These are phyloP conservation scores for Pharmacophagus antenor DNA, from an alignment of 2,888 invertebrate species.

Conservation along the genomic window DNA sequence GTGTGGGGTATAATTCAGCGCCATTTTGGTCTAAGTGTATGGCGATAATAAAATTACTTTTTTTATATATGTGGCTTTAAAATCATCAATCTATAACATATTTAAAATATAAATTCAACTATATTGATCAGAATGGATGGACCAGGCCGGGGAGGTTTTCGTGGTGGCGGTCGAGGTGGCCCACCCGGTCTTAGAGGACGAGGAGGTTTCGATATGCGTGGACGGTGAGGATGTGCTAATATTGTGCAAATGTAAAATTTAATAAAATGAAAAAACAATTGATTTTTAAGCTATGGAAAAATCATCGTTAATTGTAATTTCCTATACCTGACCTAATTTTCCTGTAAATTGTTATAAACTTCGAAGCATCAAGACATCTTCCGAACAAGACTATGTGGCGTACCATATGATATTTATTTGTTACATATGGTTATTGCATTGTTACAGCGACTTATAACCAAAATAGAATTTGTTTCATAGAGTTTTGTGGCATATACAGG, in stretches of 20 bases:
- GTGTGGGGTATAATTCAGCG: constrained; percentile 7
- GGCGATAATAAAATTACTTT: not conserved
- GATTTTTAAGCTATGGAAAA: too few species aligned
- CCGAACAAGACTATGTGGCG: not conserved
- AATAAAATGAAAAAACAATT: too few species aligned
- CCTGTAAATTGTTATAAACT: too few species aligned
- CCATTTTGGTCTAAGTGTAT: constrained; percentile 20
- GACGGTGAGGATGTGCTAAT: constrained; percentile 56
- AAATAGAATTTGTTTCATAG: not conserved
- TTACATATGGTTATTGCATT: too few species aligned
- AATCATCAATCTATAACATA: not conserved
- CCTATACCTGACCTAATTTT: too few species aligned
- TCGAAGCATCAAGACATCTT: not conserved
- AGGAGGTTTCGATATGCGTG: constrained; percentile 73
- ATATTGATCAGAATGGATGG: constrained; percentile 52
- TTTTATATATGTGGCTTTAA: not conserved
- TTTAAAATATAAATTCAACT: not conserved
- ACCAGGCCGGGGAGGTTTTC: constrained; percentile 61
- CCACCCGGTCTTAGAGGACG: constrained; percentile 66
- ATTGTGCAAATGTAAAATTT: not conserved
- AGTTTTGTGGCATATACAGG: not conserved
- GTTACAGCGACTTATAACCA: too few species aligned
- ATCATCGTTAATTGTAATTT: too few species aligned
- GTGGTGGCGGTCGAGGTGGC: constrained; percentile 70
- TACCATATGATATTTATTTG: not conserved